phyloP scores from a whole-genome alignment of 2,113 vertebrate species.

The Silurus asotus region DNA sequence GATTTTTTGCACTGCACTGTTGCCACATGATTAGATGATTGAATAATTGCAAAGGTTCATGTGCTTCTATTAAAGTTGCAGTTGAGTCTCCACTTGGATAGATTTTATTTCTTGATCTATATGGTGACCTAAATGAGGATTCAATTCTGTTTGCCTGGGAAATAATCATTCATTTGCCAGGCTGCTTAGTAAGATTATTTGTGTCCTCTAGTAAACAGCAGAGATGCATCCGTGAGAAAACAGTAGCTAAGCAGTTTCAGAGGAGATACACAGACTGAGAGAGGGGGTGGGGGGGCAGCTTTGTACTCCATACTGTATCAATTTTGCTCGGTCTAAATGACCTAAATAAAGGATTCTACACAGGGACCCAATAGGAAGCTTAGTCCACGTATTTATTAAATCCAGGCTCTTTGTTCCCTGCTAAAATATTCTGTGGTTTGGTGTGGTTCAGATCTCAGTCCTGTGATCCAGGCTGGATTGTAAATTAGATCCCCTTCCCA shows the following conservation, averaged over 20 bases:
- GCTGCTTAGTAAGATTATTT: not conserved
- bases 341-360: slow-evolving; percentile 76
- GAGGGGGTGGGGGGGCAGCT: slow-evolving; percentile 56
- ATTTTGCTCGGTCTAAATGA: slow-evolving; percentile 73
- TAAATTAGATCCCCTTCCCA: slow-evolving; percentile 68
- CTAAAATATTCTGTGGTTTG: slow-evolving; percentile 74
- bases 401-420: slow-evolving; percentile 75
- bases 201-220: slow-evolving; percentile 3
- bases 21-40: not conserved
- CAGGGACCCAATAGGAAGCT: slow-evolving; percentile 69
- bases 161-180: not conserved
- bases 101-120: slow-evolving; percentile 2
- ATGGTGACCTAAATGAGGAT: not conserved
- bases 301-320: slow-evolving; percentile 73
- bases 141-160: not conserved
- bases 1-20: not conserved
- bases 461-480: slow-evolving; percentile 72
- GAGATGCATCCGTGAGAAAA: slow-evolving; percentile 2
- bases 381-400: slow-evolving; percentile 78
- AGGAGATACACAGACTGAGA: not conserved
- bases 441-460: slow-evolving; percentile 66
- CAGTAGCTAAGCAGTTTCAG: slow-evolving; percentile 11
- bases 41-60: not conserved
- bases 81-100: not conserved
- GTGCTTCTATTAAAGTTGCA: slow-evolving; percentile 1